Base-by-base conservation (phyloP, 1,140 invertebrate genomes). In the Muscidifurax raptorellus region DNA sequence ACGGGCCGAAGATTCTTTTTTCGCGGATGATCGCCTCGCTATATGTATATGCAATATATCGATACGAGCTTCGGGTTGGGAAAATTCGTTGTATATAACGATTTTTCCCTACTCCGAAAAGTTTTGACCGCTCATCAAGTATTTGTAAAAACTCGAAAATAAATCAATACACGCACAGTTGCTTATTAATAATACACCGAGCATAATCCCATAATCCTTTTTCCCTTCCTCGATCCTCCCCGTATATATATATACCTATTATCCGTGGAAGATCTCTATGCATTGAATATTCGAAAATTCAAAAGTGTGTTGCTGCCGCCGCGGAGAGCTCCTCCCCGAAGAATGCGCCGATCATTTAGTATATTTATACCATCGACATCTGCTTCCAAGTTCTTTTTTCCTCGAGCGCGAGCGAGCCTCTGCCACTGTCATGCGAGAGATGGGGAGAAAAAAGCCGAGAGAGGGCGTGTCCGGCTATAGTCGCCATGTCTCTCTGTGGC, bases 401-500 rank as follows among this genome's bases (percentile, higher is more conserved):
- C 28, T 66, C 22, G 52, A n/a, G 22, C 4, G 52, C 4, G 52
- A 64, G 22, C n/a, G 7, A 59, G n/a, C 13, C 32, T 40, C 32
- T 74, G 9, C 15, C 30, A n/a, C n/a, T 66, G 44, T 80, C 66
- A 36, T n/a, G 32, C 27, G 67, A 72, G 44, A n/a, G 66, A 47
- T 15, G 40, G 32, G 47, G 66, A 32, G 79, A 80, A 28, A n/a
- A 40, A 9, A 15, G 18, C 36, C 36, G 32, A 5, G 15, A 52
- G 66, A 76, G 44, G 82, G 82, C 82, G 82, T 83, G 82, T 82
- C 80, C 25, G 6, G 12, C 32, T 69, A n/a, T n/a, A 69, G 66
- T 84, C 83, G 67, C 67, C 77, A 64, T 84, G 76, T 84, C 83
- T 71, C 82, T 66, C 71, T 36, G 67, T 13, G 12, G 10, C 36